These are phyloP conservation scores for Psittacula echo DNA, from an alignment of 2,797 vertebrate genomes.

Conservation along the genomic window DNA sequence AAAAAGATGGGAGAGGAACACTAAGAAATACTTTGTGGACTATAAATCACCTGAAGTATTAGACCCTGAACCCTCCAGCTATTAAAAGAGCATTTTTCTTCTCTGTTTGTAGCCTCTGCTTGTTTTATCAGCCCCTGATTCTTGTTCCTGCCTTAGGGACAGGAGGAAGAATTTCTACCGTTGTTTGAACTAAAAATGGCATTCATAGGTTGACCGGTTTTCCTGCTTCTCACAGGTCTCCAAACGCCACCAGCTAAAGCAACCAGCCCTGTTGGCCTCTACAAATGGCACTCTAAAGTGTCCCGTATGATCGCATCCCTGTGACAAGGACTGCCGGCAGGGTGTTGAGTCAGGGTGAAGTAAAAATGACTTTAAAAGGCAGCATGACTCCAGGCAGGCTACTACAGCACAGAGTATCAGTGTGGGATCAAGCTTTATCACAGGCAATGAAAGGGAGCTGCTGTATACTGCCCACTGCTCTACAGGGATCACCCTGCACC, in stretches of 20 bases:
- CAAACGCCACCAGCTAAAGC: not conserved
- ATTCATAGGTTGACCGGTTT: not conserved
- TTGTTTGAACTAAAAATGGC: rapidly evolving
- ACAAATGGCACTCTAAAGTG: not conserved
- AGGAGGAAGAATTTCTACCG: not conserved
- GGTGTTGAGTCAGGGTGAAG: not conserved
- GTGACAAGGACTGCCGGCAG: not conserved
- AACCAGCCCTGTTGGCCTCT: not conserved
- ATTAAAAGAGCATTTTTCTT: not conserved
- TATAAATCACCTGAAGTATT: not conserved
- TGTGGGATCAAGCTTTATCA: not conserved
- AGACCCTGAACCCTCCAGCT: not conserved
- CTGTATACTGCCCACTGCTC: not conserved
- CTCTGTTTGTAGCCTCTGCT: not conserved
- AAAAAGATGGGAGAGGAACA: not conserved
- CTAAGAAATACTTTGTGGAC: not conserved
- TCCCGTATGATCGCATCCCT: not conserved
- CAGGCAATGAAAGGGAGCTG: not conserved
- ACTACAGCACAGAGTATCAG: not conserved
- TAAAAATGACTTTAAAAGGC: not conserved
- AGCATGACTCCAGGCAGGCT: not conserved
- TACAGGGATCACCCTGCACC: not conserved
- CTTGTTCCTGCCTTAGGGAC: not conserved
- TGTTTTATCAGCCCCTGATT: not conserved
- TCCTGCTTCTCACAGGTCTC: not conserved